A percentile compares a stretch with the other conserved stretches of the same genome.
These are phyloP conservation scores for Galeopsomyia nigrocyanea DNA, from an alignment of 2,888 invertebrate genomes.

Conservation along the genomic window DNA sequence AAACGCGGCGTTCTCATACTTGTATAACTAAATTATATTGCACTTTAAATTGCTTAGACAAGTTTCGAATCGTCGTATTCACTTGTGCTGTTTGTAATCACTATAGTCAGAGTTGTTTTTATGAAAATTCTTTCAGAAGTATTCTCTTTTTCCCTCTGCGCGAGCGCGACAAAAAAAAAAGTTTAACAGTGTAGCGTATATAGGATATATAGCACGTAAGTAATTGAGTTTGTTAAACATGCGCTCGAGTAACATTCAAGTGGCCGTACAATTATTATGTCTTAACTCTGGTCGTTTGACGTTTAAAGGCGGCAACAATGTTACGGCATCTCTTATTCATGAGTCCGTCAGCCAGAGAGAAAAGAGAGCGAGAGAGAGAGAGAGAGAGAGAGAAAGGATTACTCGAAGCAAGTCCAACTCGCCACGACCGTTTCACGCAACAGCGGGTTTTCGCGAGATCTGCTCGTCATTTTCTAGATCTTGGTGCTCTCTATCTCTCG, in stretches of 20 bases:
- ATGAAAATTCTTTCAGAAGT: no score
- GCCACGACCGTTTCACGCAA: slow-evolving; percentile 42
- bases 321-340: slow-evolving; percentile 37
- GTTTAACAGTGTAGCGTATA: no score
- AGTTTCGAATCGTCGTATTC: no score
- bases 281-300: slow-evolving; percentile 33
- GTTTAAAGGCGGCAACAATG: slow-evolving; percentile 38
- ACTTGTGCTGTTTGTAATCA: no score
- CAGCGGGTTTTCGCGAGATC: slow-evolving; percentile 26
- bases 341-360: slow-evolving; percentile 31
- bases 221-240: no score
- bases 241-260: slow-evolving; percentile 12
- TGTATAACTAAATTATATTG: no score
- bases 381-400: slow-evolving; percentile 39
- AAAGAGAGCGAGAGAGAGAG: slow-evolving; percentile 23
- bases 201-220: no score
- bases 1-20: no score
- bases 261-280: slow-evolving; percentile 25
- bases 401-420: slow-evolving; percentile 40
- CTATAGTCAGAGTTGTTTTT: no score
- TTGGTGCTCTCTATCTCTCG: slow-evolving; percentile 18
- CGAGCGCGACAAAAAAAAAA: no score
- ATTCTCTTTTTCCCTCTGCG: no score
- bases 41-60: no score
- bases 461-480: slow-evolving; percentile 34